These are phyloP conservation scores for Sturmia bella DNA, from an alignment of 2,888 invertebrate genomes.

Conservation along the genomic window DNA sequence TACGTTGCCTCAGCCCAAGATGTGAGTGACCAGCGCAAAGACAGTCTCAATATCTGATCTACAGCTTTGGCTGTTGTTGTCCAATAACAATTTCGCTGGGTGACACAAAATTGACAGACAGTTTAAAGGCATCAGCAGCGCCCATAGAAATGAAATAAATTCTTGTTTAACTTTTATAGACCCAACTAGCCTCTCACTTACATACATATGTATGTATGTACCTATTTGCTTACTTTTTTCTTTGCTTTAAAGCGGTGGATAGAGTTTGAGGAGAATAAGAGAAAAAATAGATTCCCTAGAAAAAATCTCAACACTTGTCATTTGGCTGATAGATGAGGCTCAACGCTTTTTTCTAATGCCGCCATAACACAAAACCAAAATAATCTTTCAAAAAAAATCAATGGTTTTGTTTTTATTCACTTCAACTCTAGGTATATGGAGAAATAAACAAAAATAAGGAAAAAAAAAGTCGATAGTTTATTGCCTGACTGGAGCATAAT, in stretches of 20 bases:
- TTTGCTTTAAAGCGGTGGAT: background rate
- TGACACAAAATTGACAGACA: conserved; percentile 62
- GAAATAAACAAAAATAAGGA: conserved; percentile 15
- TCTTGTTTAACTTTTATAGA: conserved; percentile 46
- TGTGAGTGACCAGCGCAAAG: conserved; percentile 46
- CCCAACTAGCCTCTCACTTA: conserved; percentile 4
- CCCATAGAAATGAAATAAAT: conserved; percentile 28
- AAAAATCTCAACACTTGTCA: conserved; percentile 63
- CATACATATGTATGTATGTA: no score
- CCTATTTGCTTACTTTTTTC: no score
- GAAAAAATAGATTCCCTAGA: background rate
- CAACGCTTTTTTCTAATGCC: conserved; percentile 39
- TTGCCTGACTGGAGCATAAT: conserved; percentile 50
- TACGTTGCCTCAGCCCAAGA: conserved; percentile 7
- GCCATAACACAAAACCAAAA: conserved; percentile 33
- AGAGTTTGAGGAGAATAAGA: background rate
- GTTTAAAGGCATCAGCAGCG: conserved; percentile 39
- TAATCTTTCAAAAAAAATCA: conserved; percentile 41
- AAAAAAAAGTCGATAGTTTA: conserved; percentile 64
- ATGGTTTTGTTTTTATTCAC: background rate
- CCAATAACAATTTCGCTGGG: conserved; percentile 58
- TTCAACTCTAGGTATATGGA: background rate
- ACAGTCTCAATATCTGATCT: conserved; percentile 31
- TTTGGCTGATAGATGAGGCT: conserved; percentile 34
- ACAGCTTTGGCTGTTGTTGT: conserved; percentile 36